These are phyloP conservation scores for Prunella fulvescens DNA, from an alignment of 2,113 vertebrate species.

Conservation along the genomic window DNA sequence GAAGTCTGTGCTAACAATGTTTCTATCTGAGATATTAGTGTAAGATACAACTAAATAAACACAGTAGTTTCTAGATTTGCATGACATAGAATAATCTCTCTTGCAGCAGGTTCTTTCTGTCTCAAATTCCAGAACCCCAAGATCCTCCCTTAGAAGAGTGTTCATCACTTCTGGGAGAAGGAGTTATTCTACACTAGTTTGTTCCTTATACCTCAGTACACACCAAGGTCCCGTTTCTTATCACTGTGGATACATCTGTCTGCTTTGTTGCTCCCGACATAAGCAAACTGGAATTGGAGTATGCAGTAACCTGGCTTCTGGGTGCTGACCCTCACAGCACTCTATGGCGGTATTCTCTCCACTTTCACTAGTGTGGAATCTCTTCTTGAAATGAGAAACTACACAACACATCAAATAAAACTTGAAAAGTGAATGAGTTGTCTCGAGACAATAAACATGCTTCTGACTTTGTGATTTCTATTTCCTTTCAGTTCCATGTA, in stretches of 20 bases:
- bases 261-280: not conserved
- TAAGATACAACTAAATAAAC: not conserved
- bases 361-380: not conserved
- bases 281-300: not conserved
- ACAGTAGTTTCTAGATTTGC: not conserved
- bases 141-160: not conserved
- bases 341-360: not conserved
- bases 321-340: not conserved
- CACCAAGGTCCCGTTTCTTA: not conserved
- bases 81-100: not conserved
- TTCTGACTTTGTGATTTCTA: constrained; percentile 10
- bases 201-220: not conserved
- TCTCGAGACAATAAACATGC: not conserved
- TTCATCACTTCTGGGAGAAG: not conserved
- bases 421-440: not conserved
- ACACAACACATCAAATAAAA: not conserved
- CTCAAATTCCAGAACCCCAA: not conserved
- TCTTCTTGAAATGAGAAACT: constrained; percentile 2
- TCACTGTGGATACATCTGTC: not conserved
- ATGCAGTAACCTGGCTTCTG: not conserved
- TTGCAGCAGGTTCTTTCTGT: not conserved
- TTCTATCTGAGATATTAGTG: not conserved
- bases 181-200: not conserved
- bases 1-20: constrained; percentile 26
- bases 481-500: not conserved